Base-by-base conservation (phyloP, 2,888 invertebrate species). In the Lysandra bellargus region DNA sequence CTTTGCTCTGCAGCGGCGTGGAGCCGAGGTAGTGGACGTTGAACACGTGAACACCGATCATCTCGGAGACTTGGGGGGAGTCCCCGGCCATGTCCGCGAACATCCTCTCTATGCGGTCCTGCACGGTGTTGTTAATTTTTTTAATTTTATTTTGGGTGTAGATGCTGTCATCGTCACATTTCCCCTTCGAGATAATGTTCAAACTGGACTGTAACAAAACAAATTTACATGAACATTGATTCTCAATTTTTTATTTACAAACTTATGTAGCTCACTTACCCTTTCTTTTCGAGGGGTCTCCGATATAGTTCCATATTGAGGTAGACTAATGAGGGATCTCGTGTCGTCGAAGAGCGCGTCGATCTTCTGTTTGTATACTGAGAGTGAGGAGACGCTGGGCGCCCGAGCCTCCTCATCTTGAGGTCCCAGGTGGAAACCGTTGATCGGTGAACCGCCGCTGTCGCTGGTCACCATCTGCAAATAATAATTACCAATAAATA, bases 51-150 rank as follows among this genome's bases (percentile, higher is more conserved):
- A 95, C 92, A 9, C 96, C 95, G 1, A 96, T 95, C 78, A 89
- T 92, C 53, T 95, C 95, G 53, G 90, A 88, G 81, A 96, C 95
- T 69, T 87, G 89, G 81, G 89, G 88, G 76, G 95, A 90, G 82
- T 95, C 95, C 79, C 95, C 95, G 3, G 97, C 96, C 85, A 97
- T 96, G 81, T 97, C 97, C 40, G 96, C 96, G 87, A 98, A 98
- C 96, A 98, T 97, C 85, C 97, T 96, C 88, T 98, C 98, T 89
- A 98, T 98, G 85, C 97, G 96, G 23, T 97, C 98, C 89, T 98
- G 98, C 2, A 98, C 97, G 79, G 96, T 96, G 85, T 97, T 97
- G 83, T 90, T 93, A 81, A 89, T 88, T 79, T 88, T 91, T 81
- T 88, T 90, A 81, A 90, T 89, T 85, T 91, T 91, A 78, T 87